Evolutionary conservation across 1,140 invertebrate species (phyloP).

Genomic region (Reticulitermes speratus): DNA sequence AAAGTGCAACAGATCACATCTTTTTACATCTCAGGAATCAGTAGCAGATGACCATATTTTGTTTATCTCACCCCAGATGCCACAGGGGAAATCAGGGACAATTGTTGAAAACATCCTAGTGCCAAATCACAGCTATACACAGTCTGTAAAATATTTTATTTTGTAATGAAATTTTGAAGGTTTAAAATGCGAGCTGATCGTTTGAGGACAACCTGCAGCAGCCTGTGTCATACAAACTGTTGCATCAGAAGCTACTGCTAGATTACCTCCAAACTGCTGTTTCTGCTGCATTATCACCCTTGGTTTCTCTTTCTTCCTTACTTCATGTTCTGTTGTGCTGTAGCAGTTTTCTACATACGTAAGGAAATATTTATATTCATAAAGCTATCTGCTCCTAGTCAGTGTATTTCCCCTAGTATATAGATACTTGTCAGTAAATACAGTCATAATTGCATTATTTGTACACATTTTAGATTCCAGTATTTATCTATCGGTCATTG

Average conservation of each 20-base stretch:
- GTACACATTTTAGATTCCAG: conserved; percentile 32
- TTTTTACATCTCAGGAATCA: conserved; percentile 33
- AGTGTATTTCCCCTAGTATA: conserved; percentile 31
- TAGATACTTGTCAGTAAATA: conserved; percentile 27
- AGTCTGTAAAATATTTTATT: conserved; percentile 30
- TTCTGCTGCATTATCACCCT: conserved; percentile 11
- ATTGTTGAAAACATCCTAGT: conserved; percentile 30
- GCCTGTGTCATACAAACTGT: not conserved
- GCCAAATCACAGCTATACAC: conserved; percentile 31
- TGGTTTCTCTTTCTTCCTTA: conserved; percentile 21
- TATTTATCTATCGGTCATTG: conserved; percentile 30
- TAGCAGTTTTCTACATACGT: conserved; percentile 30
- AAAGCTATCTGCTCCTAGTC: conserved; percentile 35
- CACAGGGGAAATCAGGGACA: conserved; percentile 27
- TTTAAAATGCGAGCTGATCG: not conserved
- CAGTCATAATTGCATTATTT: conserved; percentile 27
- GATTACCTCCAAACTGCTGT: conserved; percentile 19
- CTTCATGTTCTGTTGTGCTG: conserved; percentile 28
- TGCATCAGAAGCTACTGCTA: not conserved
- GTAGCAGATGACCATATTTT: conserved; percentile 30
- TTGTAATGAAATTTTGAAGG: conserved; percentile 4
- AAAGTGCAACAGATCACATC: conserved; percentile 31
- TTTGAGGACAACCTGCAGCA: not conserved
- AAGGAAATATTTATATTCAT: conserved; percentile 34
- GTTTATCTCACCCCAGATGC: conserved; percentile 21